Percentiles rank a stretch among this genome's conserved stretches.
Conservation (phyloP, 2,113 vertebrate genomes). For the Salvator merianae region DNA sequence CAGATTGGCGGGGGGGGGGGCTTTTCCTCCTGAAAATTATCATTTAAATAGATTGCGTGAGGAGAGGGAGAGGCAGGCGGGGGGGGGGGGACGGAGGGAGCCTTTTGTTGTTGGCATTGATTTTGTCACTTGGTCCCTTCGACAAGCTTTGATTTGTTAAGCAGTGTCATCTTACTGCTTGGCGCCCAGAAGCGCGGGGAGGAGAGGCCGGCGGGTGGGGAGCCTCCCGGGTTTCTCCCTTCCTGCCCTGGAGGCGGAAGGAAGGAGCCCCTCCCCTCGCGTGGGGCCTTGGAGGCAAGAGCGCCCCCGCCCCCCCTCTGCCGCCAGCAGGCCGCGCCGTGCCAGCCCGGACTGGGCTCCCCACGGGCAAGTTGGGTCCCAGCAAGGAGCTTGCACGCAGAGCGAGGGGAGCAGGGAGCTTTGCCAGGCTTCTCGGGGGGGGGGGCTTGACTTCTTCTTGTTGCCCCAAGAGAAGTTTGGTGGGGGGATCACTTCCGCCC, state of each 20-base stretch:
- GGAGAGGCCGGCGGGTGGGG: not conserved
- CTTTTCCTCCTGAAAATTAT: slow-evolving; percentile 48
- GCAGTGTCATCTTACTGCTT: slow-evolving; percentile 40
- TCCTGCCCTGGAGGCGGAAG: not conserved
- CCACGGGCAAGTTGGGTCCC: not conserved
- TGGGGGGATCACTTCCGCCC: too few relatives aligned
- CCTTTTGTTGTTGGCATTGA: slow-evolving; percentile 62
- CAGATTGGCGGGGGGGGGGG: too few relatives aligned
- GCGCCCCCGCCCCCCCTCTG: not conserved
- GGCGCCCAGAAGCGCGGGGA: too few relatives aligned
- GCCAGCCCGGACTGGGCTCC: not conserved
- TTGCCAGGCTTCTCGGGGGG: not conserved
- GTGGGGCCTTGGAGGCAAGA: not conserved
- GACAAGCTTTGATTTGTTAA: slow-evolving; percentile 59
- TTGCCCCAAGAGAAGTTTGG: too few relatives aligned
- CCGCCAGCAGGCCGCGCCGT: not conserved
- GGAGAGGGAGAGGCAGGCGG: slow-evolving; percentile 44
- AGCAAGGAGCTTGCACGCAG: not conserved
- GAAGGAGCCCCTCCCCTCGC: too few relatives aligned
- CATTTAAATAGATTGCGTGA: slow-evolving; percentile 61
- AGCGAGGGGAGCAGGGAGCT: not conserved
- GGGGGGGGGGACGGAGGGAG: slow-evolving; percentile 43
- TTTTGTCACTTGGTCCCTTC: slow-evolving; percentile 61
- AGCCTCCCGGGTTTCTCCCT: not conserved
- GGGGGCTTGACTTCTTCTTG: not conserved